Percentiles rank a stretch among this genome's conserved stretches.
Conservation (phyloP, 2,113 vertebrate species). For the Geococcyx californianus region DNA sequence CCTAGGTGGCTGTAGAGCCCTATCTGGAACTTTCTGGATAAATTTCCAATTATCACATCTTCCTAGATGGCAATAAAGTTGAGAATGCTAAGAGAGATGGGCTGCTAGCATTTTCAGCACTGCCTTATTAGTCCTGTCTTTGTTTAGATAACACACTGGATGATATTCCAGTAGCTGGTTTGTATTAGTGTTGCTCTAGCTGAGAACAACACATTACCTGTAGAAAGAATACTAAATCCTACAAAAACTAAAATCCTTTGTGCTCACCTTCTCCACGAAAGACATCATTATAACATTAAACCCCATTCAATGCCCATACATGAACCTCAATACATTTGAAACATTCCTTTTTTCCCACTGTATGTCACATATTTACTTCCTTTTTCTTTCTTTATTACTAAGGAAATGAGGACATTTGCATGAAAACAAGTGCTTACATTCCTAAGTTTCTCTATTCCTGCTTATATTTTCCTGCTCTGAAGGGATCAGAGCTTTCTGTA, state of each 20-base stretch:
- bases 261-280: not conserved
- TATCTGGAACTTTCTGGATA: not conserved
- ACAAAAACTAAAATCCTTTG: not conserved
- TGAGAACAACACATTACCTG: not conserved
- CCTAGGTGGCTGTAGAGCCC: not conserved
- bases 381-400: not conserved
- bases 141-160: not conserved
- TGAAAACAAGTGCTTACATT: constrained; percentile 28
- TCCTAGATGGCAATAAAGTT: not conserved
- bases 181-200: not conserved
- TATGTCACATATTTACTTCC: not conserved
- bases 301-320: not conserved
- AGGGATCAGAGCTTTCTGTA: not conserved
- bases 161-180: not conserved
- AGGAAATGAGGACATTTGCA: constrained; percentile 14
- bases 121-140: not conserved
- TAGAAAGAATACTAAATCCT: not conserved
- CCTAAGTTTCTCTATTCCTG: constrained; percentile 26
- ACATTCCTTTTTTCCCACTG: not conserved
- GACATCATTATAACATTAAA: not conserved
- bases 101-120: not conserved
- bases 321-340: not conserved
- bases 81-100: not conserved
- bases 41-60: not conserved
- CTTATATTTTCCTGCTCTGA: constrained; percentile 13